A percentile compares a stretch with the other conserved stretches of the same genome.
phyloP scores from a whole-genome alignment of 2,797 vertebrate species.

The Poecilia wingei region DNA sequence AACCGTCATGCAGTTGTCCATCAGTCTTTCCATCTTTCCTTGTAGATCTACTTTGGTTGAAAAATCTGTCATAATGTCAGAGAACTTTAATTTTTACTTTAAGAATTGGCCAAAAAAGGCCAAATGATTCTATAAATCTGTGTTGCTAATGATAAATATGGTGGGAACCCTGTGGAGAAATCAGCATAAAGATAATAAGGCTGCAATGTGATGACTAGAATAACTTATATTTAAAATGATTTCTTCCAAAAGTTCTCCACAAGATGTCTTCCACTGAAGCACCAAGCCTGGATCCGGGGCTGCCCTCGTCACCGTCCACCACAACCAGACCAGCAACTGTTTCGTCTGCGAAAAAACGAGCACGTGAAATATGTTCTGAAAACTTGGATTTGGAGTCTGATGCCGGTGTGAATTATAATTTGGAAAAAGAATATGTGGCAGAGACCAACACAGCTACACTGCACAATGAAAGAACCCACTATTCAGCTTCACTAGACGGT shows the following conservation, averaged over 20 bases:
- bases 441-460: constrained; percentile 17
- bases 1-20: neutral
- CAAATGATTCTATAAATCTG: neutral
- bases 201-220: neutral
- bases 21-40: neutral
- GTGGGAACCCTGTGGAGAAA: neutral
- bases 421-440: constrained; percentile 20
- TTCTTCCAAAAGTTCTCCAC: constrained; percentile 58
- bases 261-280: constrained; percentile 54
- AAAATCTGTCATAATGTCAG: neutral
- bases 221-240: neutral
- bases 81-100: neutral
- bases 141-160: neutral
- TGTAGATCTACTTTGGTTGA: neutral
- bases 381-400: constrained; percentile 10
- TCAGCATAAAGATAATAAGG: neutral
- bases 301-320: constrained; percentile 13
- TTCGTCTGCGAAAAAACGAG: constrained; percentile 54
- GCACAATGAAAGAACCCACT: constrained; percentile 3
- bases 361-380: constrained; percentile 25
- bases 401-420: constrained; percentile 11
- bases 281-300: constrained; percentile 19
- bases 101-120: neutral
- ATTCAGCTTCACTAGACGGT: neutral
- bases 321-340: constrained; percentile 7